These are phyloP conservation scores for Nymphalis urticae DNA, from an alignment of 2,888 invertebrate genomes.

Conservation along the genomic window DNA sequence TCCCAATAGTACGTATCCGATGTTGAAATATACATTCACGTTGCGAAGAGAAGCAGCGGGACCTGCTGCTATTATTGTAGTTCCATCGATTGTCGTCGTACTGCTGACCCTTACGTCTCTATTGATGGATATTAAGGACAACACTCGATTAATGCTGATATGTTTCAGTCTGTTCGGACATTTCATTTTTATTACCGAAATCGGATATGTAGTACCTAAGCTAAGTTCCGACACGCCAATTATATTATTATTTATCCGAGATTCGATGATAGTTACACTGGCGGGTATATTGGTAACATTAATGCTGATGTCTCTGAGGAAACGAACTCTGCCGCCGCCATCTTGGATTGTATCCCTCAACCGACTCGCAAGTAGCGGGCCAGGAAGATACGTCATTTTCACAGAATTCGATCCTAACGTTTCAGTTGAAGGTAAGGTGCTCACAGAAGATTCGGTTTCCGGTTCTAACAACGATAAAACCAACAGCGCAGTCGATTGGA, in stretches of 20 bases:
- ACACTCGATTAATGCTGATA: conserved; percentile 79
- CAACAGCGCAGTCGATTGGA: conserved; percentile 60
- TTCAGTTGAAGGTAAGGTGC: conserved; percentile 48
- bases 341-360: conserved; percentile 60
- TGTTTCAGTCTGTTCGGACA: conserved; percentile 84
- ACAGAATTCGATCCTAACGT: conserved; percentile 70
- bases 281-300: conserved; percentile 63
- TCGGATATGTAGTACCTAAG: conserved; percentile 82
- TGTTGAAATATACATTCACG: conserved; percentile 79
- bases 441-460: conserved; percentile 46
- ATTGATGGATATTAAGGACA: conserved; percentile 80
- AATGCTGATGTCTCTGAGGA: conserved; percentile 60
- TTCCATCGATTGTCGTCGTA: conserved; percentile 80
- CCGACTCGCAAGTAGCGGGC: conserved; percentile 58
- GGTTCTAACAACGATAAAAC: conserved; percentile 44
- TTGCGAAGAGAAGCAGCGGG: conserved; percentile 82
- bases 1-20: conserved; percentile 83
- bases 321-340: conserved; percentile 56
- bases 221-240: conserved; percentile 82
- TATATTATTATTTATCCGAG: conserved; percentile 71
- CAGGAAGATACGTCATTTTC: conserved; percentile 69
- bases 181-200: conserved; percentile 80
- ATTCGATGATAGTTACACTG: conserved; percentile 70
- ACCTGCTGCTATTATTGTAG: conserved; percentile 79
- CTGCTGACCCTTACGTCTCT: conserved; percentile 81